Evolutionary conservation across 2,888 invertebrate genomes (phyloP), one percentile per base, ranked within the genome.

Genomic region (Ornithoptera alexandrae): DNA sequence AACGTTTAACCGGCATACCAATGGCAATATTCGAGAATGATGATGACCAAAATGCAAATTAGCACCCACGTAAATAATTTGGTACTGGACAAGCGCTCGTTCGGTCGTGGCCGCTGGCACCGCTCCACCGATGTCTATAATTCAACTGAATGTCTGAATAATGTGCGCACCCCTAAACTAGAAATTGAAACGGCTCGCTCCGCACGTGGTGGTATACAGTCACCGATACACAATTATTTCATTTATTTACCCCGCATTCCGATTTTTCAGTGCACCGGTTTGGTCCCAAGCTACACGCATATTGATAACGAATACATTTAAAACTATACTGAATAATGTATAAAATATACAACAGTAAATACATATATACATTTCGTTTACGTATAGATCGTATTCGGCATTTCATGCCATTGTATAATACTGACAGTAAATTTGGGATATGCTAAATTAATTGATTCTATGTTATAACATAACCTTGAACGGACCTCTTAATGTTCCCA

Each of bases 261-360:
- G 75, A 81, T 75, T 74, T 71, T 77, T 83, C 83, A 81, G 86
- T 89, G 90, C 89, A 90, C 91, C 91, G 90, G 91, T 90, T 90
- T 92, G 92, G 92, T 90, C 92, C 92, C 92, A 77, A 66, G 58
- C 70, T 70, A 75, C 79, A 75, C 75, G 63, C 74, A 67, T 74
- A 46, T 72, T 68, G 75, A 74, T 75, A 77, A 67, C 73, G 63
- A 57, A 62, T 46, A 46, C 63, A 62, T 66, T 58, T 67, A 72
- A 73, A 76, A 79, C 79, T 76, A 75, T 77, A 71, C 72, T 71
- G 71, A 73, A 73, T 73, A 69, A 71, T 75, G 74, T 75, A 75
- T 46, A 46, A 76, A 78, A 77, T 75, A 79, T 78, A 79, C 75
- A 77, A 77, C 77, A 75, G 76, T 79, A 80, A 80, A 78, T 78